Base-by-base conservation (phyloP, 1,140 invertebrate species). In the Trypoxylus dichotomus region DNA sequence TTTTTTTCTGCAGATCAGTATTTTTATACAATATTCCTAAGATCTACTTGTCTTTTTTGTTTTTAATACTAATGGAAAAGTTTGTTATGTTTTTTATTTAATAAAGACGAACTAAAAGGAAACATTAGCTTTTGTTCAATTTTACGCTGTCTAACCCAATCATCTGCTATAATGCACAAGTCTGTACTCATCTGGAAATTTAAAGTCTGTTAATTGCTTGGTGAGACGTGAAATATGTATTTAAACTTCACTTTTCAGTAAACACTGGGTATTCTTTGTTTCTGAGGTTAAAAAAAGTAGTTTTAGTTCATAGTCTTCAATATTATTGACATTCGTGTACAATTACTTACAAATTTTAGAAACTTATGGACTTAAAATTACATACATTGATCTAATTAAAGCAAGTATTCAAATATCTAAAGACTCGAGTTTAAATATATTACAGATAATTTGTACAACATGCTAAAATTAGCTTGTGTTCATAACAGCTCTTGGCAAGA, bases 401-500 rank as follows among this genome's bases (percentile, higher is more conserved):
- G 71, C 71, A 32, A 37, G 3, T 74, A n/a, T 24, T 42, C 73
- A 13, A 74, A 19, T 13, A 15, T 15, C 15, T 74, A 19, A 24
- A 7, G 1, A 25, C 60, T 63, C 24, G 13, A 71, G 24, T 3
- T n/a, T n/a, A 37, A 37, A 37, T 5, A 37, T 71, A 71, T 27
- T 37, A 80, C 15, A 80, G 83, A 84, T 84, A 83, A 83, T 89
- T 91, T 29, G 90, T 90, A 81, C 93, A 94, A 82, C 93, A 94
- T 74, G 88, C 89, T 7, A 91, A 89, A 77, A 94, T 94, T 6
- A 94, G 85, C 76, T 89, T 84, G 81, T 93, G 92, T 82, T 94
- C 93, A 54, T 89, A 84, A 82, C 93, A 94, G 24, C 90, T 90
- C 83, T 94, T 94, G 15, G 93, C 92, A 81, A 93, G 92, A 1